phyloP scores from a whole-genome alignment of 2,113 vertebrate species.

The Tamias sibiricus region DNA sequence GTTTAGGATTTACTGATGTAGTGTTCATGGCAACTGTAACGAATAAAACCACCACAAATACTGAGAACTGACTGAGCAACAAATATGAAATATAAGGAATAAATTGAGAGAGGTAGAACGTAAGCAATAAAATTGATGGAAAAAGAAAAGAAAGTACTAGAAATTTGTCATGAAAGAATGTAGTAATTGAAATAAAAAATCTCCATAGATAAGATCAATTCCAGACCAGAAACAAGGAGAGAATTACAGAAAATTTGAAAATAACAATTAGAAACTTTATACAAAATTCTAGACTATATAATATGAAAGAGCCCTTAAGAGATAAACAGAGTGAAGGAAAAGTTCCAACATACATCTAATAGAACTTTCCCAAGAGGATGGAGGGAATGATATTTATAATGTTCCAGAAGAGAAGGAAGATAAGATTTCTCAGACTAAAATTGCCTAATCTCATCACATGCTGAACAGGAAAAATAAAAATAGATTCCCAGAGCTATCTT shows the following conservation, averaged over 20 bases:
- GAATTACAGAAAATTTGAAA: neutral
- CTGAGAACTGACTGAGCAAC: neutral
- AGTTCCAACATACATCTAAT: neutral
- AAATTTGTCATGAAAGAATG: neutral
- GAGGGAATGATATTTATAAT: neutral
- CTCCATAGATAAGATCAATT: neutral
- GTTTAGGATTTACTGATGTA: neutral
- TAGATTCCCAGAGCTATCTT: neutral
- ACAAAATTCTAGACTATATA: neutral
- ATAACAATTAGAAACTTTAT: neutral
- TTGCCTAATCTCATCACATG: neutral
- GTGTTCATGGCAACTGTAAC: neutral
- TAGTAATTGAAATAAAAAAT: neutral
- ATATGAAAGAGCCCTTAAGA: neutral
- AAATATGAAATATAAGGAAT: conserved; percentile 20
- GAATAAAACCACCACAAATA: neutral
- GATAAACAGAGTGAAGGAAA: neutral
- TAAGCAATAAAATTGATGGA: neutral
- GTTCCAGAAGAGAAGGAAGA: conserved; percentile 4
- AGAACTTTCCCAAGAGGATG: neutral
- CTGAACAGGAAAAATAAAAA: conserved; percentile 11
- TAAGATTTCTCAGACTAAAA: neutral
- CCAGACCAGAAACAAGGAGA: neutral
- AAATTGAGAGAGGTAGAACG: neutral
- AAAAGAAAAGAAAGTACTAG: conserved; percentile 6